Evolutionary conservation across 2,888 invertebrate species (phyloP).

Genomic region (Corbicula japonica): DNA sequence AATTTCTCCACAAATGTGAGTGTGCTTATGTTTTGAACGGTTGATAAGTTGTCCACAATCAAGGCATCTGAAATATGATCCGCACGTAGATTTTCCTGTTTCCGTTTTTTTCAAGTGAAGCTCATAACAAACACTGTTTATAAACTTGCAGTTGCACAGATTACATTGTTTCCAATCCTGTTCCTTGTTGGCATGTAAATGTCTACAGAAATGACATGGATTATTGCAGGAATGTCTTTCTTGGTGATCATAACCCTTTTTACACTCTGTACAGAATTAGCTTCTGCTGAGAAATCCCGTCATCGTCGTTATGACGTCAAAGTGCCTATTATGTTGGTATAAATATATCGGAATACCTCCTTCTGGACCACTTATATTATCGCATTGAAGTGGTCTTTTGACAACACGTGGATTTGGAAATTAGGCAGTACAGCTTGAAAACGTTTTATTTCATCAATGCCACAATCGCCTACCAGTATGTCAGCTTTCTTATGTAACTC

Average conservation of each 20-base stretch:
- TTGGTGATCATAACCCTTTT: constrained; percentile 54
- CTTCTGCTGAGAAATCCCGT: constrained; percentile 48
- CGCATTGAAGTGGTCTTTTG: constrained; percentile 42
- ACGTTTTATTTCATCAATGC: constrained; percentile 11
- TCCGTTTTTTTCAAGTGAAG: not conserved
- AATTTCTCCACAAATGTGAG: constrained; percentile 7
- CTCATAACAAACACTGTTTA: constrained; percentile 3
- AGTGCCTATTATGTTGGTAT: constrained; percentile 48
- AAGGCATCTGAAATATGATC: constrained; percentile 20
- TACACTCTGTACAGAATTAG: constrained; percentile 48
- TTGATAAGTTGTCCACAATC: constrained; percentile 17
- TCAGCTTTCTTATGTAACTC: constrained; percentile 10
- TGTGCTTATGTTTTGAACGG: constrained; percentile 4
- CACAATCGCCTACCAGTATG: not conserved
- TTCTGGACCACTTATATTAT: constrained; percentile 46
- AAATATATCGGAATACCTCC: constrained; percentile 50
- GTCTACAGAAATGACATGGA: constrained; percentile 42
- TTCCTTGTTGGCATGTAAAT: constrained; percentile 30
- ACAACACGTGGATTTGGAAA: constrained; percentile 40
- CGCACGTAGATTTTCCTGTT: constrained; percentile 1
- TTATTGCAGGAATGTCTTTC: constrained; percentile 54
- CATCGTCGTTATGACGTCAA: constrained; percentile 51
- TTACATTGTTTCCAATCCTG: constrained; percentile 30
- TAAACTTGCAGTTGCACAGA: constrained; percentile 21
- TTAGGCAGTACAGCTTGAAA: constrained; percentile 28